Percentiles rank a stretch among this genome's conserved stretches.
Conservation (phyloP, 2,797 vertebrate genomes). For the Helicolenus hilgendorfi region DNA sequence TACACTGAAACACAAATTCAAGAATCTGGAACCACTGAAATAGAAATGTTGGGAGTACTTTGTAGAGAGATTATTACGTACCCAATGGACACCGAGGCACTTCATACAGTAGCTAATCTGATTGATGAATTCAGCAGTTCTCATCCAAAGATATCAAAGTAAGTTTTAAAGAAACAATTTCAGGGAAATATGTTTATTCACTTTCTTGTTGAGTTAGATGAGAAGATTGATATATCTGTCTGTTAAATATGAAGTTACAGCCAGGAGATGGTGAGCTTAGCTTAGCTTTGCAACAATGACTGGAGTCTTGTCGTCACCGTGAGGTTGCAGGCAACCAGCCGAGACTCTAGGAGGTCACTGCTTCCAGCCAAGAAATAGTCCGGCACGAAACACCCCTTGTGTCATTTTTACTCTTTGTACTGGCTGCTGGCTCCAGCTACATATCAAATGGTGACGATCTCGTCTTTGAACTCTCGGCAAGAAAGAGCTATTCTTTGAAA, state of each 20-base stretch:
- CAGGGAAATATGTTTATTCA: not conserved
- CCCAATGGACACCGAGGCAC: not conserved
- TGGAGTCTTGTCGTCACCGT: not conserved
- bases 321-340: not conserved
- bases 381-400: not conserved
- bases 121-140: not conserved
- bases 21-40: not conserved
- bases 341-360: not conserved
- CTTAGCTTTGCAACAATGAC: not conserved
- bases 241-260: not conserved
- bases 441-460: not conserved
- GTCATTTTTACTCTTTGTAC: not conserved
- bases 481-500: not conserved
- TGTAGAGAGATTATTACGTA: not conserved
- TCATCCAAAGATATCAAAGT: not conserved
- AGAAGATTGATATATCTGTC: not conserved
- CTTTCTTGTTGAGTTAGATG: not conserved
- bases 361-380: not conserved
- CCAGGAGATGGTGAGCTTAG: not conserved
- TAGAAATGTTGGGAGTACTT: not conserved
- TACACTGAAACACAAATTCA: not conserved
- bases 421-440: not conserved
- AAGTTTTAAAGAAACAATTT: not conserved
- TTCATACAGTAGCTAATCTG: not conserved
- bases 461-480: accelerated